phyloP scores from a whole-genome alignment of 2,888 invertebrate genomes.

The Troides helena region DNA sequence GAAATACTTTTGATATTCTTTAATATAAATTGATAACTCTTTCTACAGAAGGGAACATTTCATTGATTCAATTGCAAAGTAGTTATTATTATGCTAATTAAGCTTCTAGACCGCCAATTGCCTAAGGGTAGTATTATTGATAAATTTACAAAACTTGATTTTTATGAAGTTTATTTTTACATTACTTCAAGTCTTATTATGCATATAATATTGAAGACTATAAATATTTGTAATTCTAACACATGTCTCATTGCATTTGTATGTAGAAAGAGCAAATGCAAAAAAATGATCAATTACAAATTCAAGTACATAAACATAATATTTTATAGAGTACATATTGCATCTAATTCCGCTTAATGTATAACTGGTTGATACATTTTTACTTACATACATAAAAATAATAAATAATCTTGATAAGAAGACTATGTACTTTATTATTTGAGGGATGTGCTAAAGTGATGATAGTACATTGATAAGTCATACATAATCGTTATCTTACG shows the following conservation, averaged over 20 bases:
- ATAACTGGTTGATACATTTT: no score
- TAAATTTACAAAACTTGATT: background rate
- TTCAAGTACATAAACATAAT: no score
- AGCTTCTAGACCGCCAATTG: background rate
- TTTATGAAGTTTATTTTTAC: background rate
- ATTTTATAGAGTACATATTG: no score
- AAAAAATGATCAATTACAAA: background rate
- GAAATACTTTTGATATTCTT: background rate
- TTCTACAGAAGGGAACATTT: background rate
- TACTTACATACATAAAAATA: no score
- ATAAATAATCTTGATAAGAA: no score
- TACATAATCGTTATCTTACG: no score
- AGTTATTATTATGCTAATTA: background rate
- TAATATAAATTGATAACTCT: no score
- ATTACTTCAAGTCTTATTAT: background rate
- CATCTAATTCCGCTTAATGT: no score
- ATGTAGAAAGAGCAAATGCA: background rate
- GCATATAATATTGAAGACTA: background rate
- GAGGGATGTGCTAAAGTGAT: no score
- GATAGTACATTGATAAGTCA: no score
- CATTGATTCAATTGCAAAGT: background rate
- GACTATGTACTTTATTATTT: no score
- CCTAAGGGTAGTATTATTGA: background rate
- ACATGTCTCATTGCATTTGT: no score
- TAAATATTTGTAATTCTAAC: background rate